Conservation (phyloP, 2,888 invertebrate species). For the Drosophila villosipedis region DNA sequence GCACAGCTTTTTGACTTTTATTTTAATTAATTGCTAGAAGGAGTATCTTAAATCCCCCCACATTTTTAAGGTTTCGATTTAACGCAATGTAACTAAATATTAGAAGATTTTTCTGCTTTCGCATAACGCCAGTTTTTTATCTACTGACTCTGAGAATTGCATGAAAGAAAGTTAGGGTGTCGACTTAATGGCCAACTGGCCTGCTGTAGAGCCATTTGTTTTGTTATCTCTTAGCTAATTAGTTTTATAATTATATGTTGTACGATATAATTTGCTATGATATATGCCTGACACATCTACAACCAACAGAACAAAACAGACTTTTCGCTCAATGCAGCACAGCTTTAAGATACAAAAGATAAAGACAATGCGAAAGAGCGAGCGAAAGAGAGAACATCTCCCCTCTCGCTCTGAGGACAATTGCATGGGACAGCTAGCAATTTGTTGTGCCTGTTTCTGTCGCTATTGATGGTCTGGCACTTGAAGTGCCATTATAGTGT, state of each 20-base stretch:
- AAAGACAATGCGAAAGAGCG: not conserved
- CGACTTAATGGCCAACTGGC: conserved; percentile 10
- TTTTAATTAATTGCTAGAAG: not conserved
- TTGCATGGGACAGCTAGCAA: conserved; percentile 72
- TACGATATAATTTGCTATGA: conserved; percentile 60
- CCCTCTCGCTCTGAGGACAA: conserved; percentile 45
- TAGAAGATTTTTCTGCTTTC: not conserved
- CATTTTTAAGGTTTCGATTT: not conserved
- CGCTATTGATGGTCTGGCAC: conserved; percentile 74
- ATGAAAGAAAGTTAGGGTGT: not conserved
- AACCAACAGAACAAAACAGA: conserved; percentile 3
- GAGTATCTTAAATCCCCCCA: not conserved
- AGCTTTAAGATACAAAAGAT: conserved; percentile 25
- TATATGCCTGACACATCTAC: conserved; percentile 55
- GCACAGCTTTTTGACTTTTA: not conserved
- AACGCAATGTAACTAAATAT: not conserved
- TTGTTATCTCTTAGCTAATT: conserved; percentile 72
- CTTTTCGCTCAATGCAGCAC: conserved; percentile 13
- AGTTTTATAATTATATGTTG: conserved; percentile 72
- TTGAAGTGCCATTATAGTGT: conserved; percentile 61
- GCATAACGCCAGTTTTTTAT: not conserved
- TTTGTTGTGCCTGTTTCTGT: conserved; percentile 71
- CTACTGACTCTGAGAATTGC: not conserved
- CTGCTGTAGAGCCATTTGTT: conserved; percentile 40
- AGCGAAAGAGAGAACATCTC: not conserved